Percentiles rank a stretch among this genome's conserved stretches.
Conservation (phyloP, 2,797 vertebrate species). For the Acanthis flammea region DNA sequence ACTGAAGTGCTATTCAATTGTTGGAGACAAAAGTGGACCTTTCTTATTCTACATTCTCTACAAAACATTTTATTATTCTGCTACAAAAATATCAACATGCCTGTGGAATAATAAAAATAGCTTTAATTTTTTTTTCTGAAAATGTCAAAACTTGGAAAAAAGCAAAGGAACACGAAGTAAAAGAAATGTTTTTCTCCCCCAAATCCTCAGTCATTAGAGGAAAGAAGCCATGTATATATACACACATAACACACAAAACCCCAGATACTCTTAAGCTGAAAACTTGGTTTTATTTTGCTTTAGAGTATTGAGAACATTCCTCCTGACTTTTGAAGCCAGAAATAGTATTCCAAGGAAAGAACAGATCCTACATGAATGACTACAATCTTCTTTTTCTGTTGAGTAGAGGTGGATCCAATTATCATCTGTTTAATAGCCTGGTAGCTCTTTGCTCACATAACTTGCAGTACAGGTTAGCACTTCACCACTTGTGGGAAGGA, state of each 20-base stretch:
- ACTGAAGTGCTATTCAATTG: neutral
- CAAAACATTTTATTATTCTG: neutral
- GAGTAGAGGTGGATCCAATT: neutral
- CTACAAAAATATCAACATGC: neutral
- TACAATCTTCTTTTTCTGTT: neutral
- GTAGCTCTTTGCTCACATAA: neutral
- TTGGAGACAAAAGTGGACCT: neutral
- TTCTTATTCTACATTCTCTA: neutral
- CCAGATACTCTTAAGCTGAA: neutral
- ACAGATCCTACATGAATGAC: neutral
- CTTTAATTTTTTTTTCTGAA: neutral
- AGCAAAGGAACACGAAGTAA: neutral
- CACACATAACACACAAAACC: rapidly evolving
- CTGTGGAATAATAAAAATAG: neutral
- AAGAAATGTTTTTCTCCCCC: neutral
- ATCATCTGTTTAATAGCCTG: neutral
- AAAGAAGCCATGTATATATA: neutral
- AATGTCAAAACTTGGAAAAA: neutral
- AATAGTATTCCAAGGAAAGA: neutral
- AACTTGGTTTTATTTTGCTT: neutral
- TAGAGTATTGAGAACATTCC: neutral
- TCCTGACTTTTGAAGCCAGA: neutral
- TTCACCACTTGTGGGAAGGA: neutral
- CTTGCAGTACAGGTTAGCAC: neutral
- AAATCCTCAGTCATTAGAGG: neutral